A percentile compares a stretch with the other conserved stretches of the same genome.
These are phyloP conservation scores for Ceratina calcarata DNA, from an alignment of 1,140 invertebrate genomes.

Conservation along the genomic window DNA sequence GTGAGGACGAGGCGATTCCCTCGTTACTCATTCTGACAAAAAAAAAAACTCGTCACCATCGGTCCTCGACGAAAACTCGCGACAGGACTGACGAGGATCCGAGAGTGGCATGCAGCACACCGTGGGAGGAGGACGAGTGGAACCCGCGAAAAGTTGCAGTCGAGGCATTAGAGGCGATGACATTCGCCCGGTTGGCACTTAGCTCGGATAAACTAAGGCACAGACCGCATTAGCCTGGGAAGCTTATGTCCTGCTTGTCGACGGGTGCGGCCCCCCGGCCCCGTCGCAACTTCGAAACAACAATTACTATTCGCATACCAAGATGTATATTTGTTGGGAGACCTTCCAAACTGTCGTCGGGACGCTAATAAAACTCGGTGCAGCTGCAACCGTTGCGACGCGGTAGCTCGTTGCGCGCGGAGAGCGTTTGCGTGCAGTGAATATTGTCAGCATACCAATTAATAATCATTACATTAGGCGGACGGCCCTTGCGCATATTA, in stretches of 20 bases:
- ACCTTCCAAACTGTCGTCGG: conserved; percentile 51
- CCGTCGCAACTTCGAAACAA: conserved; percentile 59
- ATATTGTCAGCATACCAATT: conserved; percentile 62
- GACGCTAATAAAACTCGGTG: conserved; percentile 61
- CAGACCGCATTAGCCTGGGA: conserved; percentile 52
- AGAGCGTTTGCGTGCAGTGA: conserved; percentile 38
- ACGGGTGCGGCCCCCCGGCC: not conserved
- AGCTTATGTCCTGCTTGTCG: conserved; percentile 44
- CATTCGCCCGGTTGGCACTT: conserved; percentile 48
- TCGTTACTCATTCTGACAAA: too few relatives aligned
- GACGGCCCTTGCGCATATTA: conserved; percentile 43
- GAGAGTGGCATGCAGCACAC: not conserved
- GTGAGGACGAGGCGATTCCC: too few relatives aligned
- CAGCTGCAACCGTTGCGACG: conserved; percentile 48
- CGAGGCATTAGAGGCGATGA: conserved; percentile 47
- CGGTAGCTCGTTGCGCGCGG: too few relatives aligned
- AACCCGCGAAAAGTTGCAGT: not conserved
- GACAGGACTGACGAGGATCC: too few relatives aligned
- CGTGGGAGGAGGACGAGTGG: not conserved
- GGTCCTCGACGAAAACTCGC: too few relatives aligned
- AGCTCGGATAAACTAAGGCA: conserved; percentile 48
- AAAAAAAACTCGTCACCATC: too few relatives aligned
- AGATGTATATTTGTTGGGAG: conserved; percentile 64
- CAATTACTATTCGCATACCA: conserved; percentile 63
- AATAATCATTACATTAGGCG: conserved; percentile 64